Base-by-base conservation (phyloP, 2,113 vertebrate species). In the Sarotherodon lohbergeri region DNA sequence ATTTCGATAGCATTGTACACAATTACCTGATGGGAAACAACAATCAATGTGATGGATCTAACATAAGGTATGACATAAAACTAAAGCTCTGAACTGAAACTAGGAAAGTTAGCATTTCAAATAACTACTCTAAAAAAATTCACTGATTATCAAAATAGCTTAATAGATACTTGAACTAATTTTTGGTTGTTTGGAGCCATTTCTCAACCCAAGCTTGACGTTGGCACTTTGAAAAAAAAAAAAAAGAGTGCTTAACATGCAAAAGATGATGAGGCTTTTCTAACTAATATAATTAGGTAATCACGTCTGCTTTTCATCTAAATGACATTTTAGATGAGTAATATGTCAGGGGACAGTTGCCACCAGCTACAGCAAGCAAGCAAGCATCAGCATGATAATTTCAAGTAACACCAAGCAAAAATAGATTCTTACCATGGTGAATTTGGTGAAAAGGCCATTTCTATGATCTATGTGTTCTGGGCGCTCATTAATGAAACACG, bases 261-360 rank as follows among this genome's bases (percentile, higher is more conserved):
- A 76, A 55, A 36, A 41, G 6, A 85, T 66, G 81, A 43, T 59
- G 36, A 34, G 73, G 84, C 55, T 82, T 52, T 82, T 41, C 19
- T 17, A 48, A 88, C 29, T 43, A 24, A 63, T 39, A 63, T 83
- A 52, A 83, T 87, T 34, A 52, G 32, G 55, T 36, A 71, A 79
- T 88, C 29, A 55, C 16, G 2, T 66, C 32, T 87, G 36, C n/a
- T 76, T 52, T 66, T 68, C 12, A 48, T 71, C 68, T 14, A n/a
- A 71, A 54, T 83, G 73, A 87, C 86, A 91, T 91, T 91, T 86
- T 56, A 83, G 81, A 80, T 68, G 52, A 86, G 82, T 54, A 81
- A 54, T 88, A 66, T 85, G 46, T 80, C 82, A 78, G 46, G 41
- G 66, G 50, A 71, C 43, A 59, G 34, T 46, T 87, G 14, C 66